phyloP scores from a whole-genome alignment of 2,888 invertebrate genomes.

The Hymenopus coronatus region DNA sequence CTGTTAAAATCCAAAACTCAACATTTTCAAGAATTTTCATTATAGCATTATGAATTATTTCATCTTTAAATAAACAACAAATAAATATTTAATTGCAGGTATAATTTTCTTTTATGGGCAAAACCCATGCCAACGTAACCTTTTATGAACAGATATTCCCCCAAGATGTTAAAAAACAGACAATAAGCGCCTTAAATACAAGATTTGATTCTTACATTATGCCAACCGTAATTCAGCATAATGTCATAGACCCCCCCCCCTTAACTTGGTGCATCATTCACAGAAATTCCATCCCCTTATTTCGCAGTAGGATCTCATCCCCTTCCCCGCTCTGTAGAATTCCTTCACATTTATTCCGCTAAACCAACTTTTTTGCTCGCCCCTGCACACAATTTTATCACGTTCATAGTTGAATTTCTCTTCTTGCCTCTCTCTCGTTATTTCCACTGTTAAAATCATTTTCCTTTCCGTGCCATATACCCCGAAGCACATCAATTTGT shows the following conservation, averaged over 20 bases:
- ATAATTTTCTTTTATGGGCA: too few relatives aligned
- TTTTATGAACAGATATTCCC: too few relatives aligned
- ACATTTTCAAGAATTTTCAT: too few relatives aligned
- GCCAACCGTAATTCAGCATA: neutral
- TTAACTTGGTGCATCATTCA: neutral
- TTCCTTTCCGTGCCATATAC: slow-evolving; percentile 13
- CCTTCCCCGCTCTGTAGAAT: neutral
- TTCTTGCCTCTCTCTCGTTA: neutral
- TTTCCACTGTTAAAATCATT: slow-evolving; percentile 1
- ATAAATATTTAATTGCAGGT: too few relatives aligned
- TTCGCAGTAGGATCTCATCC: neutral
- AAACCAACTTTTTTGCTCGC: neutral
- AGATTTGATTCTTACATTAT: neutral
- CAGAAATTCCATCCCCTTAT: neutral
- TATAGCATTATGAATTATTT: too few relatives aligned
- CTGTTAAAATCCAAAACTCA: too few relatives aligned
- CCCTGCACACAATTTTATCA: slow-evolving; percentile 12
- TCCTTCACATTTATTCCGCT: neutral
- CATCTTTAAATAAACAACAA: too few relatives aligned
- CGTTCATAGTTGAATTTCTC: slow-evolving; percentile 19
- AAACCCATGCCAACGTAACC: too few relatives aligned
- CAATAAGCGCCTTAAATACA: too few relatives aligned
- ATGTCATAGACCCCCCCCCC: neutral
- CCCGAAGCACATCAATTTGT: slow-evolving; percentile 20
- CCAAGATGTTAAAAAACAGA: too few relatives aligned